Evolutionary conservation across 2,797 vertebrate genomes (phyloP), one percentile per base, ranked within the genome.

Genomic region (Brotula barbata): DNA sequence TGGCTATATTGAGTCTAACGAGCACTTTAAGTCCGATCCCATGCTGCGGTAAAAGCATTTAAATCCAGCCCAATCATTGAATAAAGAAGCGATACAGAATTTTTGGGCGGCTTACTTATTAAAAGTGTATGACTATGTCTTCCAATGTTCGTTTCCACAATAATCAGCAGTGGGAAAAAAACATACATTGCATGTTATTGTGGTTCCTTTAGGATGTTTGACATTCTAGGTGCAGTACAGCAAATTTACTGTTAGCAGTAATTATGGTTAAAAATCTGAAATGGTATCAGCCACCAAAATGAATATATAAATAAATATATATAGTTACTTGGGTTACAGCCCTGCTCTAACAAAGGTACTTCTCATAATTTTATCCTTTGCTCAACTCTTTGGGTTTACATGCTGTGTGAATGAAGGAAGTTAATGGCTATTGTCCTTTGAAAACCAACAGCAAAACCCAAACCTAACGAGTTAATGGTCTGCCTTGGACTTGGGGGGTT

Each of bases 401-500:
- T 36, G n/a, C 15, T 12, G 6, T 36, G 43, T 37, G 47, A 40
- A 58, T 46, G 56, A 53, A 57, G 5, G 6, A 65, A 68, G 33
- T n/a, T 43, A 44, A 45, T 53, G 22, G 25, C 21, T 60, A 46
- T 58, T 75, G 51, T 62, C 42, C 33, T 55, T 37, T 59, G 19
- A 57, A 70, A 73, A 52, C 5, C 58, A 72, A 70, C 25, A 56
- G 44, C 33, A 52, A 64, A 69, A 68, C 51, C 19, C 43, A 12
- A 15, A 43, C 73, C 53, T 86, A 85, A 86, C 81, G 78, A 82
- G 66, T 61, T 36, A 61, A 72, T 10, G 36, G 67, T 73, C 65
- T 54, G 67, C 69, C 21, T 41, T 42, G 22, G 46, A 69, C 48
- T 66, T 52, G 66, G 84, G 75, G 82, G 78, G 60, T 62, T 70